A percentile compares a stretch with the other conserved stretches of the same genome.
These are phyloP conservation scores for Apantesis nais DNA, from an alignment of 2,888 invertebrate genomes.

Conservation along the genomic window DNA sequence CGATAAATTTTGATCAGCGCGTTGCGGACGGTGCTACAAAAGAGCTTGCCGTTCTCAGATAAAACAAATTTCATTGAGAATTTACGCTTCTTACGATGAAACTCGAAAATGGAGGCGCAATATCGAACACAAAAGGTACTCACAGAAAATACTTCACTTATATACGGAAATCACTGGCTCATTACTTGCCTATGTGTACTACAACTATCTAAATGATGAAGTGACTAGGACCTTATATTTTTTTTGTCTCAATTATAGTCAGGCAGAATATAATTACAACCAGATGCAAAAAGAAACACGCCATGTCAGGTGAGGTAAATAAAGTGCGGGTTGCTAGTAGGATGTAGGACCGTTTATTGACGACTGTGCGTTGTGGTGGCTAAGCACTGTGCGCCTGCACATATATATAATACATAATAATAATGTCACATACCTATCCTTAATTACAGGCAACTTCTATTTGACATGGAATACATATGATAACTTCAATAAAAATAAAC, in stretches of 20 bases:
- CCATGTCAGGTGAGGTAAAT: too few relatives aligned
- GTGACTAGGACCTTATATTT: neutral
- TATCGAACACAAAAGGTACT: conserved; percentile 33
- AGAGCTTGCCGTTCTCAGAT: conserved; percentile 37
- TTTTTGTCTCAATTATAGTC: neutral
- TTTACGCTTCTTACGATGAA: conserved; percentile 34
- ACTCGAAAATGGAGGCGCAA: conserved; percentile 30
- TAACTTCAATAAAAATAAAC: too few relatives aligned
- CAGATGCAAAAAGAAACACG: neutral
- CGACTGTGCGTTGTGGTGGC: too few relatives aligned
- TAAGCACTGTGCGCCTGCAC: too few relatives aligned
- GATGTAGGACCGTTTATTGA: too few relatives aligned
- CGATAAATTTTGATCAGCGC: conserved; percentile 44
- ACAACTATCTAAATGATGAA: neutral
- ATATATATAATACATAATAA: too few relatives aligned
- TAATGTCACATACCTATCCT: too few relatives aligned
- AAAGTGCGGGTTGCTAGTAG: too few relatives aligned
- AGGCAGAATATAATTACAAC: neutral
- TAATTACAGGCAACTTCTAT: too few relatives aligned
- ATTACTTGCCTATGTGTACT: neutral
- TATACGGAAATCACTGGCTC: neutral
- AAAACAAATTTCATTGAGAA: conserved; percentile 44
- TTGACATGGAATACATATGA: too few relatives aligned
- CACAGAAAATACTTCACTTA: conserved; percentile 15
- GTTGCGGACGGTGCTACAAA: conserved; percentile 29